Evolutionary conservation across 2,888 invertebrate genomes (phyloP), one percentile per base, ranked within the genome.

Genomic region (Erebia ligea): DNA sequence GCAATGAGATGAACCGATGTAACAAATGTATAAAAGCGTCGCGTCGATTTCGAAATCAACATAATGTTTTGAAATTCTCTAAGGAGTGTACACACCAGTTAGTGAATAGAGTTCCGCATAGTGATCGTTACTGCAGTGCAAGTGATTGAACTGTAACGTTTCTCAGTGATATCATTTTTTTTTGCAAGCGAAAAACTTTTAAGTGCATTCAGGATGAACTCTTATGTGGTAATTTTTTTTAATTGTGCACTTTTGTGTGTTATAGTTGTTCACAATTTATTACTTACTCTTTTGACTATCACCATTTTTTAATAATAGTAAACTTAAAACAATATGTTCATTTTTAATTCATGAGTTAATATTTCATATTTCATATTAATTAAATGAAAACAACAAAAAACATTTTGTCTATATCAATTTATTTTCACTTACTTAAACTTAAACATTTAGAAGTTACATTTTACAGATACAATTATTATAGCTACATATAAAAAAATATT

Each of bases 21-120:
- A 90, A 89, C 91, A 87, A 88, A 88, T 90, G 88, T 92, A 92
- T 92, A 92, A 90, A 93, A 93, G 90, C 90, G 87, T 84, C 83
- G 89, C 86, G 86, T 76, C 78, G 89, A 90, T 93, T 92, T 91
- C 92, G 92, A 92, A 91, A 92, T 92, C 92, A 91, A 86, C 93
- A 93, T 81, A 92, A 86, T 89, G 86, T 89, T 89, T 92, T 92
- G 89, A 85, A 85, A 88, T 88, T 78, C 89, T 89, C 89, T 86
- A 86, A 90, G 86, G 88, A 89, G 89, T 88, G 87, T 81, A 91
- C 91, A 85, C 84, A 82, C 82, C 84, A 85, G 57, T 67, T 84
- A 85, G 90, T 87, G 89, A 86, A 86, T 79, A 81, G 79, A 85
- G 87, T 88, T 89, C 87, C 89, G 89, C 86, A 84, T 87, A 84